Conservation (phyloP, 2,797 vertebrate species). For the Psittacula derbiana region DNA sequence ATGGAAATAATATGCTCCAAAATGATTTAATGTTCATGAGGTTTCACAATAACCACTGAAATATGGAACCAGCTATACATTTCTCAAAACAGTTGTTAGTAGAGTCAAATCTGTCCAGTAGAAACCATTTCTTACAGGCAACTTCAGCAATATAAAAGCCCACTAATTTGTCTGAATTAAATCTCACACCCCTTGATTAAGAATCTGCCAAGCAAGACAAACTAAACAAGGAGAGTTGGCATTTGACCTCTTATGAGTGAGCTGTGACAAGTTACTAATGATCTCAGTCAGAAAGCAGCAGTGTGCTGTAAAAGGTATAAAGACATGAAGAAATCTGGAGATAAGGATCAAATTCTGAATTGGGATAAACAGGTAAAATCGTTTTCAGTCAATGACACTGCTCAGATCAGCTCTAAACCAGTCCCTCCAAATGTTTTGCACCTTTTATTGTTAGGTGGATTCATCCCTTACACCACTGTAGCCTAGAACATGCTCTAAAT, state of each 20-base stretch:
- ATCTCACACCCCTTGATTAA: background rate
- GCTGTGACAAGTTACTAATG: constrained; percentile 6
- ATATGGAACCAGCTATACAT: background rate
- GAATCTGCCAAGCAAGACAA: constrained; percentile 12
- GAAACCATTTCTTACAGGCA: background rate
- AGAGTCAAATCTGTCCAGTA: background rate
- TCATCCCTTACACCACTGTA: background rate
- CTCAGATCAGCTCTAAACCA: background rate
- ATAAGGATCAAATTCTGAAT: background rate
- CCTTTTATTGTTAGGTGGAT: background rate
- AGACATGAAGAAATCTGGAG: background rate
- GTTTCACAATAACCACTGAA: background rate
- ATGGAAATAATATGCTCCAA: background rate
- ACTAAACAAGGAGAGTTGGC: background rate
- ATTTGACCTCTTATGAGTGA: constrained; percentile 12
- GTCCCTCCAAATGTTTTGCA: background rate
- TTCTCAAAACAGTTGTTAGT: background rate
- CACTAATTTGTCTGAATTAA: constrained; percentile 16
- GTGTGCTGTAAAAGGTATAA: background rate
- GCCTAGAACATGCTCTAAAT: background rate
- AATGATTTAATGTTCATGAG: background rate
- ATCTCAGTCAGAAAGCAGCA: background rate
- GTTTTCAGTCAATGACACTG: background rate
- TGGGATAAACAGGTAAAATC: background rate
- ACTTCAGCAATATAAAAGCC: background rate